Evolutionary conservation across 1,140 invertebrate species (phyloP).

Genomic region (Drosophila persimilis): DNA sequence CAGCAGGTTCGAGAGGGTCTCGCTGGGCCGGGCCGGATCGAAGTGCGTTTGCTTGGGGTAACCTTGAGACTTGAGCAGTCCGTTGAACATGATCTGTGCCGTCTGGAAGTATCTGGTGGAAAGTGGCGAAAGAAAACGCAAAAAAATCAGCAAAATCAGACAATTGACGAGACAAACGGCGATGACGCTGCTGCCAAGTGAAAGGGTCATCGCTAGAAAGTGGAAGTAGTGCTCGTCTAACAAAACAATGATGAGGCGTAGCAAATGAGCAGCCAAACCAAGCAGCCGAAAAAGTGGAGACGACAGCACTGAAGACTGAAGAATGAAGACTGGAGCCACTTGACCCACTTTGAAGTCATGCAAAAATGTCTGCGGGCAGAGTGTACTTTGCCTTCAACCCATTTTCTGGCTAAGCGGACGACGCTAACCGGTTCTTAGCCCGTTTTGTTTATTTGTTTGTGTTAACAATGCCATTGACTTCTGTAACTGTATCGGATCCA

Average conservation of each 20-base stretch:
- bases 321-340: conserved; percentile 14
- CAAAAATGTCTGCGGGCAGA: conserved; percentile 43
- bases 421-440: conserved; percentile 30
- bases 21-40: conserved; percentile 87
- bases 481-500: conserved; percentile 59
- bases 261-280: conserved; percentile 17
- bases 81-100: conserved; percentile 88
- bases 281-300: conserved; percentile 25
- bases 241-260: conserved; percentile 37
- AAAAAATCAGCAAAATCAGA: conserved; percentile 29
- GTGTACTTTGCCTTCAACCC: conserved; percentile 48
- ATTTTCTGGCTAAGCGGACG: conserved; percentile 46
- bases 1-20: conserved; percentile 87
- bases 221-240: conserved; percentile 65
- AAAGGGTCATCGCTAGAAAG: conserved; percentile 73
- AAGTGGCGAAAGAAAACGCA: conserved; percentile 67
- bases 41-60: conserved; percentile 89
- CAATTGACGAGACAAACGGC: conserved; percentile 41
- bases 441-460: conserved; percentile 66
- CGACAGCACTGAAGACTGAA: conserved; percentile 13
- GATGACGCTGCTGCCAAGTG: conserved; percentile 73
- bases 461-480: conserved; percentile 63
- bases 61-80: conserved; percentile 89
- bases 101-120: conserved; percentile 87
- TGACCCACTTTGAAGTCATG: conserved; percentile 65